Base-by-base conservation (phyloP, 92 coral and sea anemone genomes). In the Scolanthus callimorphus region DNA sequence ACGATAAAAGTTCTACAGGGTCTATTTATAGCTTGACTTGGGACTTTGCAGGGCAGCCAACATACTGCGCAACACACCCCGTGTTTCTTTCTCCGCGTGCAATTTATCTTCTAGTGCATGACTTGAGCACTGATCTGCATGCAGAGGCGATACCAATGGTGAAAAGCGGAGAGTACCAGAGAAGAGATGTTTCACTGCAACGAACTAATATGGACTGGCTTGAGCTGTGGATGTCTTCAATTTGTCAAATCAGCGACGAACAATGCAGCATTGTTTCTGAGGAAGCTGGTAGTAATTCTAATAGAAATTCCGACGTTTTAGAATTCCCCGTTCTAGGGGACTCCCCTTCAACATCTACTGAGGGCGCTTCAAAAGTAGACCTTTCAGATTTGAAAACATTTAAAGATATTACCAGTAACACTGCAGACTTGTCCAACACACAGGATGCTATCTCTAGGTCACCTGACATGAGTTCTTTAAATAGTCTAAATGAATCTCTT, bases 11-110 rank as follows among this genome's bases (percentile, higher is more conserved):
- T 15, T n/a, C n/a, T n/a, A 34, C 43, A 6, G 15, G 15, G 43
- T 34, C 9, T 34, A 34, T 34, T 6, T 34, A 34, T 15, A 34
- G 43, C 11, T 59, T 59, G 12, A 29, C 74, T 8, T 63, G 84
- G 84, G 94, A 85, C 37, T 75, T 85, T 31, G 94, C 84, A 27
- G 94, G 94, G 1, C 88, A 85, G 51, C 68, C 79, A 17, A 67
- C 78, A 3, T 85, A 81, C 49, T 68, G 77, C 60, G 80, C 65
- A 13, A 81, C 88, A 9, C 94, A 81, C 30, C 83, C 80, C 47
- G 49, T 83, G 29, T 83, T 83, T 27, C 62, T 83, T 50, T 69
- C 85, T 17, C 38, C 80, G 8, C 65, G 69, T 25, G 84, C 80
- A 13, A 67, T 83, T 28, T 83, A 65, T 39, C 48, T 83, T 27